Conservation (phyloP, 2,797 vertebrate genomes). For the Microchirus variegatus region DNA sequence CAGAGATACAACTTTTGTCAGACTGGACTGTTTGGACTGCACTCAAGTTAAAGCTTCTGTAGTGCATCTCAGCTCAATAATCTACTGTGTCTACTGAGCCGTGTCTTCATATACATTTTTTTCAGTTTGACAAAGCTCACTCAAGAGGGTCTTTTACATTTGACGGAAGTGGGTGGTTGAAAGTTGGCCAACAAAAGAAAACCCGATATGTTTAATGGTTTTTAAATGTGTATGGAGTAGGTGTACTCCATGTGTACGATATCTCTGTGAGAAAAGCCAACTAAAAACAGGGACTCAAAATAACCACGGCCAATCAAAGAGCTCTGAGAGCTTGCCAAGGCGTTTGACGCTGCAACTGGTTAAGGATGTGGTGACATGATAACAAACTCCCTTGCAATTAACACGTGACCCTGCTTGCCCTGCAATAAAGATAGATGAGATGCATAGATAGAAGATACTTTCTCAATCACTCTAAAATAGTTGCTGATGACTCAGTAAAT, state of each 20-base stretch:
- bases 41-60: not conserved
- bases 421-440: constrained; percentile 16
- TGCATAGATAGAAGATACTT: constrained; percentile 7
- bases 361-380: constrained; percentile 67
- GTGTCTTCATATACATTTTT: not conserved
- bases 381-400: constrained; percentile 46
- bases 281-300: constrained; percentile 56
- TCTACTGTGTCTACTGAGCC: not conserved
- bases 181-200: constrained; percentile 20
- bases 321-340: constrained; percentile 57
- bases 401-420: constrained; percentile 33
- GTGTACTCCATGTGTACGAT: constrained; percentile 43
- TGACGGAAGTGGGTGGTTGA: not conserved
- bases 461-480: constrained; percentile 36
- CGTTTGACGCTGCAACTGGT: constrained; percentile 52
- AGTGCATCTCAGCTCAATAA: no score
- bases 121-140: not conserved
- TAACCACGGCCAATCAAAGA: constrained; percentile 64
- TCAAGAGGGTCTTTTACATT: not conserved
- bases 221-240: constrained; percentile 21
- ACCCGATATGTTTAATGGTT: constrained; percentile 21
- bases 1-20: constrained; percentile 3
- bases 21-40: not conserved
- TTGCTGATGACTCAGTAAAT: constrained; percentile 44
- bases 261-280: constrained; percentile 35